Evolutionary conservation across 2,797 vertebrate genomes (phyloP).

Genomic region (Menidia menidia): DNA sequence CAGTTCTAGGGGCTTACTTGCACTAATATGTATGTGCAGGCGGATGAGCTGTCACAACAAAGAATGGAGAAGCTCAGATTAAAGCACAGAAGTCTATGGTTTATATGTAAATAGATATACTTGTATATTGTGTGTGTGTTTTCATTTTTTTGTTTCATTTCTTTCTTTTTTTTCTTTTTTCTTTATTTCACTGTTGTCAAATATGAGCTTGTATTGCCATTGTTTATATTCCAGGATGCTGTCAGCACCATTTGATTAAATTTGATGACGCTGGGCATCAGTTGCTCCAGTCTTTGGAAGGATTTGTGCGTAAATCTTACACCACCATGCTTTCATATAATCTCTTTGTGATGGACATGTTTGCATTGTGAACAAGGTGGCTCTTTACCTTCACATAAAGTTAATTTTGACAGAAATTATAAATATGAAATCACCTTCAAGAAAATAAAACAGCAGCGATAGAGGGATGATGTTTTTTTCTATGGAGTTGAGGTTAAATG

Average conservation of each 20-base stretch:
- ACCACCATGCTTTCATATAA: accelerated
- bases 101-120: too few relatives aligned
- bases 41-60: too few relatives aligned
- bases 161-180: too few relatives aligned
- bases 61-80: too few relatives aligned
- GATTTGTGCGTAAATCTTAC: not conserved
- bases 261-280: not conserved
- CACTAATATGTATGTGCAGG: too few relatives aligned
- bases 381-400: not conserved
- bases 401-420: not conserved
- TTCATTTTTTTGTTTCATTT: too few relatives aligned
- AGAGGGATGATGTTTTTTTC: not conserved
- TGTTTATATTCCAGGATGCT: not conserved
- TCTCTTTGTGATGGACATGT: not conserved
- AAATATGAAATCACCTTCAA: not conserved
- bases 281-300: accelerated
- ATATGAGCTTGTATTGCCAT: not conserved
- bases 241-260: conserved; percentile 3
- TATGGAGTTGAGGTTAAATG: not conserved
- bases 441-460: not conserved
- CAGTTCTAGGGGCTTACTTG: too few relatives aligned
- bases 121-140: too few relatives aligned
- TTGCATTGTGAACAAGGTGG: not conserved
- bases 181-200: not conserved
- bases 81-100: too few relatives aligned